A percentile compares a stretch with the other conserved stretches of the same genome.
Conservation (phyloP, 2,888 invertebrate genomes). For the Drosophila parthenogenetica region DNA sequence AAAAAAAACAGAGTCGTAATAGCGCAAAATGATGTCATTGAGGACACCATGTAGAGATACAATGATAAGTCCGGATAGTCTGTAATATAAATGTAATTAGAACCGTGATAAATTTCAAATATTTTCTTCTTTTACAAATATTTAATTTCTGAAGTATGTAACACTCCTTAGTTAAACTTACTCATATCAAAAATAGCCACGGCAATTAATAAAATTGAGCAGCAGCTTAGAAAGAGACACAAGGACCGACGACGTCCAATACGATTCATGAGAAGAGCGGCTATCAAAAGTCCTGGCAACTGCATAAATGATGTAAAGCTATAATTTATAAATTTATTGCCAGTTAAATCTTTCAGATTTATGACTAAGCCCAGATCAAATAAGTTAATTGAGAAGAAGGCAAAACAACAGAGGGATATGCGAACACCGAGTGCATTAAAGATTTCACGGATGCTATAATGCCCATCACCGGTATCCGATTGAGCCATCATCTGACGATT, state of each 20-base stretch:
- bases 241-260: constrained; percentile 88
- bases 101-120: neutral
- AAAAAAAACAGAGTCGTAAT: constrained; percentile 88
- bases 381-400: constrained; percentile 91
- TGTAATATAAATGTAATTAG: constrained; percentile 8
- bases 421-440: constrained; percentile 61
- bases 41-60: constrained; percentile 87
- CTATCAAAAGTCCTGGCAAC: constrained; percentile 89
- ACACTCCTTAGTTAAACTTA: constrained; percentile 19
- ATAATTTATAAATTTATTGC: constrained; percentile 91
- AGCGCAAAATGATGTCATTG: constrained; percentile 88
- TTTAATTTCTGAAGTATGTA: too few relatives aligned
- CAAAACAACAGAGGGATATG: constrained; percentile 88
- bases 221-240: constrained; percentile 87
- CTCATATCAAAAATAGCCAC: constrained; percentile 60
- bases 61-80: constrained; percentile 85
- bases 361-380: constrained; percentile 91
- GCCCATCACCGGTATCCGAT: constrained; percentile 25
- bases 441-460: constrained; percentile 64
- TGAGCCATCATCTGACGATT: constrained; percentile 57
- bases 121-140: too few relatives aligned
- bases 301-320: constrained; percentile 87
- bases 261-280: constrained; percentile 88
- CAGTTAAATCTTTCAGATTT: constrained; percentile 89
- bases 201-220: constrained; percentile 83